Percentiles rank a stretch among this genome's conserved stretches.
Conservation (phyloP, 2,888 invertebrate species). For the Plutella xylostella region DNA sequence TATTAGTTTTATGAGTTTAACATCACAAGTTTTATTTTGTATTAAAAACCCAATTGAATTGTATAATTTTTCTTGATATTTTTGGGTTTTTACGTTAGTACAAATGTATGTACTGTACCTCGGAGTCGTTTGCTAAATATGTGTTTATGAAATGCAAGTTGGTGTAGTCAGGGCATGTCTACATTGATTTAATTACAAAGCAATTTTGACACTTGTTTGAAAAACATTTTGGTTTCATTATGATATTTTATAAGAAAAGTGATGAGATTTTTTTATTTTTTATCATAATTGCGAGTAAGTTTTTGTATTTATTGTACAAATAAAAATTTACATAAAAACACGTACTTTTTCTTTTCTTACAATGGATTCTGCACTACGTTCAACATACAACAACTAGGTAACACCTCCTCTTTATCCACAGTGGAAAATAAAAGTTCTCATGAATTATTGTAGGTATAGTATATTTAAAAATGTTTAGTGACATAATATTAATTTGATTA, state of each 20-base stretch:
- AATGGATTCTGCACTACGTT: too few relatives aligned
- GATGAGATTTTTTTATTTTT: constrained; percentile 56
- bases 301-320: constrained; percentile 70
- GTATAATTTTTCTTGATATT: constrained; percentile 19
- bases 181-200: constrained; percentile 24
- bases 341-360: too few relatives aligned
- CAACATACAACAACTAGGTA: too few relatives aligned
- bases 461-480: too few relatives aligned
- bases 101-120: constrained; percentile 49
- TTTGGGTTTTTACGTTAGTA: constrained; percentile 56
- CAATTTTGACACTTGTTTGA: not conserved
- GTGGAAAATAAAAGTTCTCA: too few relatives aligned
- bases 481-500: too few relatives aligned
- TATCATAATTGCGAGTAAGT: constrained; percentile 60
- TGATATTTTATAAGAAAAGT: constrained; percentile 43
- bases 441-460: too few relatives aligned
- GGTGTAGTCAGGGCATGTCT: constrained; percentile 42
- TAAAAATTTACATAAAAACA: constrained; percentile 66
- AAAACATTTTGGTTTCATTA: constrained; percentile 33
- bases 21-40: constrained; percentile 30
- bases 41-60: not conserved
- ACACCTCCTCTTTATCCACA: too few relatives aligned
- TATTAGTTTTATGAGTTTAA: too few relatives aligned
- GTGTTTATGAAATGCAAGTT: not conserved
- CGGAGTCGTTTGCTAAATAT: too few relatives aligned